phyloP scores from a whole-genome alignment of 2,888 invertebrate genomes.

The Sinentomon sp. region DNA sequence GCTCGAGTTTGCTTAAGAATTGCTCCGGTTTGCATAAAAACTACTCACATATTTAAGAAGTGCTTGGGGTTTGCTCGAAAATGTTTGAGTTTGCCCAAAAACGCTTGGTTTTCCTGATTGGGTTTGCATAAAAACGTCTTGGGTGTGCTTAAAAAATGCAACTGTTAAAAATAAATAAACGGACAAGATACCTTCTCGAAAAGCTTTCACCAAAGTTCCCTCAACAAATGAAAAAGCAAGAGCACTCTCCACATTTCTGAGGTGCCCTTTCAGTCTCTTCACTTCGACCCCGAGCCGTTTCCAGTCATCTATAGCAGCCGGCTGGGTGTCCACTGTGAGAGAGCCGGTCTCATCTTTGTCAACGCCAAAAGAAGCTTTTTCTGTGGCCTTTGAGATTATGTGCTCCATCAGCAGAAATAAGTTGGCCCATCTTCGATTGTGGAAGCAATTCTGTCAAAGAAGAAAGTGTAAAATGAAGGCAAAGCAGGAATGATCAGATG shows the following conservation, averaged over 20 bases:
- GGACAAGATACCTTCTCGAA: conserved; percentile 30
- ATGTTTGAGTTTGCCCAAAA: too few species aligned
- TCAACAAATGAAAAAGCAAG: conserved; percentile 74
- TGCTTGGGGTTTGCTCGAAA: too few species aligned
- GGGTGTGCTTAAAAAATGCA: conserved; percentile 1
- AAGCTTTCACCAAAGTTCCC: conserved; percentile 67
- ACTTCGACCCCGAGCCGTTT: conserved; percentile 34
- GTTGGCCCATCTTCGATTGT: conserved; percentile 38
- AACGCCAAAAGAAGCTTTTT: too few species aligned
- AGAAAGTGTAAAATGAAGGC: conserved; percentile 6
- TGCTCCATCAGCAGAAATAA: conserved; percentile 47
- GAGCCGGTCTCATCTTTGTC: conserved; percentile 6
- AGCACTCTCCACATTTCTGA: conserved; percentile 33
- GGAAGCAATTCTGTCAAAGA: conserved; percentile 29
- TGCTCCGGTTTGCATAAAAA: too few species aligned
- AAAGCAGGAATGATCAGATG: conserved; percentile 1
- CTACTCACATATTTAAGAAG: too few species aligned
- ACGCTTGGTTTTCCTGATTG: too few species aligned
- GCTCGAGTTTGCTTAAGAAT: too few species aligned
- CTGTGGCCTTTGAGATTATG: too few species aligned
- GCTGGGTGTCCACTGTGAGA: too few species aligned
- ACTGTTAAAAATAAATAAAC: too few species aligned
- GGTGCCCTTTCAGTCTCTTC: conserved; percentile 38
- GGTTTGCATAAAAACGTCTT: too few species aligned
- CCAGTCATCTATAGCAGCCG: conserved; percentile 36